These are phyloP conservation scores for Elephas maximus DNA, from an alignment of 2,113 vertebrate genomes.

Conservation along the genomic window DNA sequence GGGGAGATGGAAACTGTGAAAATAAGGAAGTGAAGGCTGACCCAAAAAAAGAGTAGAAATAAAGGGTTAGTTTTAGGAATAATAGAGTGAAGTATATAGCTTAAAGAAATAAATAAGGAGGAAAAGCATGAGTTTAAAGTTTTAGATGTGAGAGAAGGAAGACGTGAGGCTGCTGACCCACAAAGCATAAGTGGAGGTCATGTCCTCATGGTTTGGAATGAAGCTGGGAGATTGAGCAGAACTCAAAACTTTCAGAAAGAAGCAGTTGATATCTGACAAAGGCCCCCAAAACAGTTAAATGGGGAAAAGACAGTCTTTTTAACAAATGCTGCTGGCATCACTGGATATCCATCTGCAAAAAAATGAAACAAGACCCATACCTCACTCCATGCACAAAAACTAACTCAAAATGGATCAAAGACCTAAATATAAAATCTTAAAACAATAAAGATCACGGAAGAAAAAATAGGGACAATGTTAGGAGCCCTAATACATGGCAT, in stretches of 20 bases:
- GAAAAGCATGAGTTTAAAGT: constrained; percentile 10
- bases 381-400: no score
- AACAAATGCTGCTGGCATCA: no score
- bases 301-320: no score
- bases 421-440: no score
- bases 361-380: no score
- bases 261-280: no score
- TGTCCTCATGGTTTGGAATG: background rate
- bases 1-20: background rate
- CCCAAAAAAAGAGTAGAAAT: background rate
- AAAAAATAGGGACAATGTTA: no score
- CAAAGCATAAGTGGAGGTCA: background rate
- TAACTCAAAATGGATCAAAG: no score
- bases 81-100: background rate
- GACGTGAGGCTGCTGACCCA: background rate
- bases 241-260: background rate
- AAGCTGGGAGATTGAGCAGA: background rate
- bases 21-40: background rate
- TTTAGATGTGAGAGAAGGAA: background rate
- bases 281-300: no score
- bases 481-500: no score
- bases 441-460: no score
- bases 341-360: no score
- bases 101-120: constrained; percentile 32
- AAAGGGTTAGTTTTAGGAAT: background rate